These are phyloP conservation scores for Harpalus rufipes DNA, from an alignment of 2,888 invertebrate genomes.

Conservation along the genomic window DNA sequence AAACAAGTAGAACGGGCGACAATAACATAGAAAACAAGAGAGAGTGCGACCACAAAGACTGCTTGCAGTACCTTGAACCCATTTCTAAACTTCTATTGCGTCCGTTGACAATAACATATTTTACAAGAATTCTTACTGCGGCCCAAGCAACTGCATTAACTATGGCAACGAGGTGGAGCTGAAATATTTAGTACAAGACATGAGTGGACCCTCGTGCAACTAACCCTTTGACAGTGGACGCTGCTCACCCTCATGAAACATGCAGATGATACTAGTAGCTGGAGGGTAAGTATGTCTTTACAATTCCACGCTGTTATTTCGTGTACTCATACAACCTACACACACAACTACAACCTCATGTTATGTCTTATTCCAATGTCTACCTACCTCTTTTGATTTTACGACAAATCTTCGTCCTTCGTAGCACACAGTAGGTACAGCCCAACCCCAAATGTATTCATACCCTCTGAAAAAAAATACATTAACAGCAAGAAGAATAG, in stretches of 20 bases:
- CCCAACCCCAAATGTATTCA: too few relatives aligned
- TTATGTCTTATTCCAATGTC: constrained; percentile 23
- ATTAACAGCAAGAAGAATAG: too few relatives aligned
- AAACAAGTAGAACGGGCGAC: constrained; percentile 56
- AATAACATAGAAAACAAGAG: constrained; percentile 54
- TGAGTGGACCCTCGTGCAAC: constrained; percentile 52
- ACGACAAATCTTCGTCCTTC: background rate
- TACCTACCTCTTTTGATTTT: background rate
- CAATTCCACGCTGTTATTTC: constrained; percentile 29
- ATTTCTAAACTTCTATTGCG: constrained; percentile 61
- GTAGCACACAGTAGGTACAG: too few relatives aligned
- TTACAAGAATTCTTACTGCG: constrained; percentile 41
- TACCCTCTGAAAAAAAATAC: too few relatives aligned
- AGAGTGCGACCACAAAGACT: constrained; percentile 42
- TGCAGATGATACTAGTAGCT: constrained; percentile 81
- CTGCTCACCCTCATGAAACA: constrained; percentile 75
- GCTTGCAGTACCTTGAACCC: constrained; percentile 42
- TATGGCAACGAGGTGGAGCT: constrained; percentile 15
- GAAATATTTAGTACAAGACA: constrained; percentile 47
- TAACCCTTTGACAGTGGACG: constrained; percentile 68
- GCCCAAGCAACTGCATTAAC: constrained; percentile 23
- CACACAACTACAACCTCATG: background rate
- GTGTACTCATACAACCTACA: constrained; percentile 22
- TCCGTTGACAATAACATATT: constrained; percentile 64
- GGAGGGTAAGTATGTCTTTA: constrained; percentile 76